phyloP scores from a whole-genome alignment of 1,140 invertebrate species.

The Ostrea denselamellosa region DNA sequence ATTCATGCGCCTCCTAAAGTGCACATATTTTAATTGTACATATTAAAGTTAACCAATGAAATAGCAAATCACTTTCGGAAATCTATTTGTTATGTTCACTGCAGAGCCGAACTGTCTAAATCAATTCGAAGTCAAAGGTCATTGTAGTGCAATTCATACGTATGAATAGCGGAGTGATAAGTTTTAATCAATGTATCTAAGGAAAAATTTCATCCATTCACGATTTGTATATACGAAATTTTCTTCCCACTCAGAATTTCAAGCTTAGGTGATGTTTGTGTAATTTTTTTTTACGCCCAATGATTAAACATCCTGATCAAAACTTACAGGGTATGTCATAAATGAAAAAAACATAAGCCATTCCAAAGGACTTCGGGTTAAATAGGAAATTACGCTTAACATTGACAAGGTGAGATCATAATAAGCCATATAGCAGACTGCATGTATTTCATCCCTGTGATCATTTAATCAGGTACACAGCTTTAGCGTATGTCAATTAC shows the following conservation, averaged over 20 bases:
- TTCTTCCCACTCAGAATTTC: conserved; percentile 7
- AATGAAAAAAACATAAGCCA: conserved; percentile 16
- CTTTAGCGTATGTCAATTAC: background rate
- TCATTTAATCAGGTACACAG: background rate
- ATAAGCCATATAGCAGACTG: background rate
- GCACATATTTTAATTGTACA: background rate
- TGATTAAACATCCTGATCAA: conserved; percentile 13
- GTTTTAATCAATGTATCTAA: conserved; percentile 3
- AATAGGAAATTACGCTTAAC: conserved; percentile 13
- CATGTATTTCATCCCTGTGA: background rate
- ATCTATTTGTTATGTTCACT: background rate
- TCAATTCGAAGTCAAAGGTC: conserved; percentile 1
- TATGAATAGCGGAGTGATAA: background rate
- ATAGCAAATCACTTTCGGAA: conserved; percentile 8
- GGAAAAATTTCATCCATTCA: background rate
- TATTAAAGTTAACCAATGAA: conserved; percentile 7
- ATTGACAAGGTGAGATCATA: background rate
- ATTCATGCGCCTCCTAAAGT: conserved; percentile 17
- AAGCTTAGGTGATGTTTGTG: background rate
- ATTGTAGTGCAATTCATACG: background rate
- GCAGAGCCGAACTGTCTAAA: conserved; percentile 15
- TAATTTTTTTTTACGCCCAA: background rate
- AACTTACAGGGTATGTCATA: background rate
- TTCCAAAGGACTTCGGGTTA: background rate
- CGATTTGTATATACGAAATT: background rate